Percentiles rank a stretch among this genome's conserved stretches.
Conservation (phyloP, 64 coral and sea anemone species). For the Montipora sp. region DNA sequence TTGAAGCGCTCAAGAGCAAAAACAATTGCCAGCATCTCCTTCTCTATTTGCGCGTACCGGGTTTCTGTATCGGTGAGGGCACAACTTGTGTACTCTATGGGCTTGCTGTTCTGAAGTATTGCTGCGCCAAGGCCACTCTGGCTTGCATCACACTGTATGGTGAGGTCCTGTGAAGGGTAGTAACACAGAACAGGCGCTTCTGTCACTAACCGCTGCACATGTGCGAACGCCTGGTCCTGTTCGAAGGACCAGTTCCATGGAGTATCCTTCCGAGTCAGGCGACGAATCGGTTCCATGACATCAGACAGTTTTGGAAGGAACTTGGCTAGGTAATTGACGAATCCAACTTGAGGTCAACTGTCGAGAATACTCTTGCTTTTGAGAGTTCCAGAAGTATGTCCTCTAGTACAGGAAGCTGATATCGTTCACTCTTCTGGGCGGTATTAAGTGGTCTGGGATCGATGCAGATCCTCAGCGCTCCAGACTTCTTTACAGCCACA, state of each 20-base stretch:
- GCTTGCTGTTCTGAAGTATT: constrained; percentile 11
- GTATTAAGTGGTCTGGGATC: background rate
- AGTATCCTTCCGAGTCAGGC: constrained; percentile 52
- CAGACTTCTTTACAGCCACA: no score
- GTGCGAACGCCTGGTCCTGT: constrained; percentile 26
- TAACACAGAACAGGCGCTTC: constrained; percentile 49
- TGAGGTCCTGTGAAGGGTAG: constrained; percentile 32
- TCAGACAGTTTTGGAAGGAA: constrained; percentile 33
- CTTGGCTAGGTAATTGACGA: background rate
- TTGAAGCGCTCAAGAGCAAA: no score
- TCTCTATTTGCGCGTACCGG: no score
- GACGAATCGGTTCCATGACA: constrained; percentile 47
- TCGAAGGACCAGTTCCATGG: constrained; percentile 21
- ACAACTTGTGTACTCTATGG: no score
- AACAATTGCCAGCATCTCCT: no score
- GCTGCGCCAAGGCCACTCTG: background rate
- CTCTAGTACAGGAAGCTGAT: background rate
- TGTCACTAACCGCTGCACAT: constrained; percentile 23
- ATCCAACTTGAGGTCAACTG: no score
- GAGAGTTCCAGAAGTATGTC: no score
- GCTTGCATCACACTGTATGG: constrained; percentile 56
- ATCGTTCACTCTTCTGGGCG: background rate
- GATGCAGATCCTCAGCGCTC: background rate
- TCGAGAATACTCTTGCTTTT: no score
- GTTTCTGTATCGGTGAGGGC: no score